Base-by-base conservation (phyloP, 2,113 vertebrate species). In the Oxyura jamaicensis region DNA sequence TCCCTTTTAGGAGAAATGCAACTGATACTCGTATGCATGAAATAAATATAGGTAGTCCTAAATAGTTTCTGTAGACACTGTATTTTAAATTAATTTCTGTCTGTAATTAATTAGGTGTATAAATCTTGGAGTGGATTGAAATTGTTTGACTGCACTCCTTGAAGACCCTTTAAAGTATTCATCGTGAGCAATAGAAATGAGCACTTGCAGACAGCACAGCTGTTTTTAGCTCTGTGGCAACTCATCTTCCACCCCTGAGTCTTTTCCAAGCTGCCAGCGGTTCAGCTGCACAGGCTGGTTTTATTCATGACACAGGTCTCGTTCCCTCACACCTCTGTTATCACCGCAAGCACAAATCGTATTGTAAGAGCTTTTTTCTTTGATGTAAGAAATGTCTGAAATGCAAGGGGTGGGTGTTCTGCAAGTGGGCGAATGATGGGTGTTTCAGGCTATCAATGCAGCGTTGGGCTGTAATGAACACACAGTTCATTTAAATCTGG, bases 261-360 rank as follows among this genome's bases (percentile, higher is more conserved):
- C 52, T 26, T 50, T 21, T 67, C 53, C 42, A 25, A 13, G 41
- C 77, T 22, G 25, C 56, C 67, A 14, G n/a, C 4, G 3, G 9
- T 11, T 44, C 29, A 1, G 18, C 17, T 14, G 33, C 16, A 77
- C 3, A 2, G 42, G 46, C 4, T 10, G 33, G 36, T n/a, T 41
- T 4, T 28, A 3, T 14, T 36, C 52, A 3, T 8, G 10, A 20
- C 13, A 6, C 16, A 13, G 10, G 10, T 63, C 55, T 33, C 42
- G 1, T 35, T 48, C 39, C 14, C 26, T 26, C n/a, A 3, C 12
- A 1, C 25, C 56, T 59, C 8, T 2, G 1, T 35, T 50, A 15
- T 19, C 53, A 2, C 36, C 8, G 19, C 35, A 20, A 12, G 39
- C 36, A 35, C 52, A 74, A 33, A 11, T 3, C 5, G 3, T 23